Percentiles rank a stretch among this genome's conserved stretches.
phyloP scores from a whole-genome alignment of 2,888 invertebrate species.

The Diabrotica balteata region DNA sequence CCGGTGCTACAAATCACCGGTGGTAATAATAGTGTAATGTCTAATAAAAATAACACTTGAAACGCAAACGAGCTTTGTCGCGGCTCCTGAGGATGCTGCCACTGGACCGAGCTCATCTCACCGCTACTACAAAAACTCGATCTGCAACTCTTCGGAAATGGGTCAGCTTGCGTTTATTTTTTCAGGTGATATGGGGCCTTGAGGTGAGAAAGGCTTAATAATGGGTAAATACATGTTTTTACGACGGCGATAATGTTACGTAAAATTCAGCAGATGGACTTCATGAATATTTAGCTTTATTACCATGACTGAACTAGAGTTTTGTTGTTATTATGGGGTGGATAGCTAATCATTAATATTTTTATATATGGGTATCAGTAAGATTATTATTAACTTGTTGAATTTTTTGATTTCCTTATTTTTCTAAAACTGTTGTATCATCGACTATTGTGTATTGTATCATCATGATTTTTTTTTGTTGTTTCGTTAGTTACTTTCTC shows the following conservation, averaged over 20 bases:
- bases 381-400: too few relatives aligned
- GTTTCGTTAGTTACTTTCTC: too few relatives aligned
- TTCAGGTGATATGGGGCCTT: slow-evolving; percentile 41
- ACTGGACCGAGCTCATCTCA: slow-evolving; percentile 30
- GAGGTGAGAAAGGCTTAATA: slow-evolving; percentile 32
- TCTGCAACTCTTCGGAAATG: slow-evolving; percentile 40
- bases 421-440: too few relatives aligned
- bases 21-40: slow-evolving; percentile 26
- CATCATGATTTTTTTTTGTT: too few relatives aligned
- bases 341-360: too few relatives aligned
- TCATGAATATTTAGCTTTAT: not conserved
- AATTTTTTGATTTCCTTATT: too few relatives aligned
- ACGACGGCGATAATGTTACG: slow-evolving; percentile 20
- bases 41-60: slow-evolving; percentile 24
- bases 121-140: not conserved
- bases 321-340: too few relatives aligned
- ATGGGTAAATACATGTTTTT: slow-evolving; percentile 35
- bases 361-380: too few relatives aligned
- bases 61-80: not conserved
- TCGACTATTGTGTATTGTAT: too few relatives aligned
- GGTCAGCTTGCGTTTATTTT: slow-evolving; percentile 47
- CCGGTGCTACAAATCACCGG: not conserved
- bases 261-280: slow-evolving; percentile 6
- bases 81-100: slow-evolving; percentile 28
- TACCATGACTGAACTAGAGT: too few relatives aligned